These are phyloP conservation scores for Berghia stephanieae DNA, from an alignment of 1,140 invertebrate species.

Conservation along the genomic window DNA sequence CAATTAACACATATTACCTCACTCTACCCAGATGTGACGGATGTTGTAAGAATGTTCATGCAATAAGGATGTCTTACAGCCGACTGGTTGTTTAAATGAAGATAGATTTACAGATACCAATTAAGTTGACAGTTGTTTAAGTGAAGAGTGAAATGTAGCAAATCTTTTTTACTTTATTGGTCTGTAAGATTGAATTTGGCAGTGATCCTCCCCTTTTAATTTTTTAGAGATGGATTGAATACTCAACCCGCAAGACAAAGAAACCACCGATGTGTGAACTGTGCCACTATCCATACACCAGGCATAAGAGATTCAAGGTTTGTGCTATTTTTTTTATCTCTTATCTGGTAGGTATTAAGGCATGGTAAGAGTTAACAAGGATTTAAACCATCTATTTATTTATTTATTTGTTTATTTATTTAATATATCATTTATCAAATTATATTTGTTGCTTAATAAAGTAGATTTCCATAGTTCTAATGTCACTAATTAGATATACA, in stretches of 20 bases:
- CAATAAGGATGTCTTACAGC: too few species aligned
- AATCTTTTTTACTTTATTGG: not conserved
- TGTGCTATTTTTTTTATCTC: slow-evolving; percentile 26
- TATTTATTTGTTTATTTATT: not conserved
- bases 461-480: not conserved
- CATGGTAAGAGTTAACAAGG: not conserved
- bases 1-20: too few species aligned
- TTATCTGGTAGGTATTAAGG: not conserved
- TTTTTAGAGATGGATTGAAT: slow-evolving; percentile 71
- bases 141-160: too few species aligned
- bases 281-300: slow-evolving; percentile 71
- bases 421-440: not conserved
- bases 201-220: slow-evolving; percentile 24
- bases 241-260: slow-evolving; percentile 66
- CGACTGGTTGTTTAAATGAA: too few species aligned
- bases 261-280: slow-evolving; percentile 71
- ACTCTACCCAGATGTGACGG: too few species aligned
- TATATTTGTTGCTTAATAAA: not conserved
- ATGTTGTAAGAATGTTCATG: too few species aligned
- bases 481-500: not conserved
- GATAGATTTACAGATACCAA: too few species aligned
- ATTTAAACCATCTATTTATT: not conserved
- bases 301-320: slow-evolving; percentile 72
- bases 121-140: too few species aligned
- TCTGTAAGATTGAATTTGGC: not conserved